Base-by-base conservation (phyloP, 2,113 vertebrate species). In the Rhinoptilus africanus region DNA sequence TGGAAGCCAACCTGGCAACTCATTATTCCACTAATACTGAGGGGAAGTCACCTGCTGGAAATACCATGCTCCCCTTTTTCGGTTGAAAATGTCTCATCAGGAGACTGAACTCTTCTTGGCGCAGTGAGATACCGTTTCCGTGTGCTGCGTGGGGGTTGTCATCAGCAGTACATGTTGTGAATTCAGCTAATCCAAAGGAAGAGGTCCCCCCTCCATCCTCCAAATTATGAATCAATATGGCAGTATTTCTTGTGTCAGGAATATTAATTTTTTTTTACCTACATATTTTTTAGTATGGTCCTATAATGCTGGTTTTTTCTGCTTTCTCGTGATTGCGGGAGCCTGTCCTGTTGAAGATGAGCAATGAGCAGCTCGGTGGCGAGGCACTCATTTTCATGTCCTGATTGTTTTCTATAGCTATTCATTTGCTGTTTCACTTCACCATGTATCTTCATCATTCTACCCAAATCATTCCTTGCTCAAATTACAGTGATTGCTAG, bases 11-110 rank as follows among this genome's bases (percentile, higher is more conserved):
- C 35, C 6, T 22, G 47, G 21, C 19, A 47, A 14, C 43, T 59
- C 6, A 3, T 37, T 10, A 0, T 47, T 71, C 21, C 1, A 4
- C 50, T n/a, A 5, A 14, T 15, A 21, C 8, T 0, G 18, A 22
- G 57, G 51, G 80, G 59, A 5, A 8, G 21, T 64, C 17, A 47
- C 23, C n/a, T 54, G 37, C 37, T 56, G 60, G 43, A 50, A 53
- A 12, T 30, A 2, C 23, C 8, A 0, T 2, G 30, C 7, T 5
- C 16, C 24, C 41, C 6, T 60, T 63, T 43, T 60, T 17, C 43
- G 11, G n/a, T 41, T 64, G 37, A 2, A 2, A 24, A 3, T 64
- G 18, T 24, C 41, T n/a, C 28, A 8, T 11, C 47, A 60, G 32
- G n/a, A 56, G 22, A 15, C 14, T 2, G 7, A 53, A 20, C 16